Conservation (phyloP, 1,140 invertebrate genomes). For the Halictus rubicundus region DNA sequence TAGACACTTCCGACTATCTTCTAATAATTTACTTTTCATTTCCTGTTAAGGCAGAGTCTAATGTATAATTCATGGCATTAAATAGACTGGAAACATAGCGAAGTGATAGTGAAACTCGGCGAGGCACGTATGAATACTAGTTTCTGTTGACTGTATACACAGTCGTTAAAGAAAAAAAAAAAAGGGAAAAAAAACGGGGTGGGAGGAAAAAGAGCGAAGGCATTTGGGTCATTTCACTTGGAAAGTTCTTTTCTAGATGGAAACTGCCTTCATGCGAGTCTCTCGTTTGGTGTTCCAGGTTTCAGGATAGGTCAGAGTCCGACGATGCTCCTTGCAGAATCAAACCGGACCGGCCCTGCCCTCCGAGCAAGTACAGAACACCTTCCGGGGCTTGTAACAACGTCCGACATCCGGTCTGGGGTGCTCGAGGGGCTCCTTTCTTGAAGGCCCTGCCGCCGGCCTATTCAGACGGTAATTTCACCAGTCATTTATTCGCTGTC, state of each 20-base stretch:
- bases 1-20: no score
- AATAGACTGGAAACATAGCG: no score
- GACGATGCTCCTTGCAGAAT: conserved; percentile 62
- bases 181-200: not conserved
- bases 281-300: conserved; percentile 59
- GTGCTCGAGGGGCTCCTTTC: conserved; percentile 91
- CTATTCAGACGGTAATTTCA: conserved; percentile 90
- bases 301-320: conserved; percentile 58
- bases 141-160: no score
- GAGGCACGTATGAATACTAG: no score
- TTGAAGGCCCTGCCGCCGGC: conserved; percentile 88
- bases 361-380: conserved; percentile 89
- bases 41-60: no score
- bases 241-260: not conserved
- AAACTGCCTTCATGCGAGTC: not conserved
- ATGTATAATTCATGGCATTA: no score
- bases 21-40: no score
- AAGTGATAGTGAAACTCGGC: no score
- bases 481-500: not conserved
- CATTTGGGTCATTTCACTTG: not conserved
- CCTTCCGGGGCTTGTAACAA: conserved; percentile 97
- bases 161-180: no score
- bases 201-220: not conserved
- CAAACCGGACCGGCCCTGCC: conserved; percentile 81
- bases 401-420: conserved; percentile 93